Base-by-base conservation (phyloP, 2,888 invertebrate species). In the Yponomeuta sedellus region DNA sequence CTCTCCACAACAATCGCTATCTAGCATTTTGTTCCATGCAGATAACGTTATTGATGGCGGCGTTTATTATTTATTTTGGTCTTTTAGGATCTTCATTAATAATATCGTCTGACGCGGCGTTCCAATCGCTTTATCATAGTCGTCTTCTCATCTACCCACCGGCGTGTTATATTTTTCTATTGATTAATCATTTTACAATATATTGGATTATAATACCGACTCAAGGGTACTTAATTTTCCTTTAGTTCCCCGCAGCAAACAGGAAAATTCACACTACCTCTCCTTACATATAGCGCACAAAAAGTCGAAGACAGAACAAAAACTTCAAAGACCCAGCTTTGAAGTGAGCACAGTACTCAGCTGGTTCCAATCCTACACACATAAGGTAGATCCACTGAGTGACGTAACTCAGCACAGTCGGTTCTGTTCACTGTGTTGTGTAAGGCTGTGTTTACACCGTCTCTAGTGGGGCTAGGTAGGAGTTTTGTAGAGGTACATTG, bases 1-100 rank as follows among this genome's bases (percentile, higher is more conserved):
- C 74, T 79, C 72, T 76, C 73, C 75, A 81, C 71, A 79, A 77
- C 77, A 77, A 77, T 78, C 75, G 70, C 72, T 73, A 63, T 63
- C 63, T 28, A 63, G 5, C 34, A 44, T 22, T 63, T 44, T 44
- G 63, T 44, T 63, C 12, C 44, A 16, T 44, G 16, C 61, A 12
- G 61, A 61, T 25, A 61, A 28, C 16, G 25, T 34, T 16, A 52
- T 12, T 12, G 16, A 16, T 16, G 44, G 44, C 12, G 44, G 44
- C 44, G 44, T 52, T 34, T 19, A 58, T 20, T 58, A 20, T 58
- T 58, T 58, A 58, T 22, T 58, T 58, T 58, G 20, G 59, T 22
- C 59, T 59, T 20, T 59, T 25, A 59, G 25, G 12, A 57, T 3
- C 57, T 57, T n/a, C n/a, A n/a, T n/a, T 57, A 19, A 3, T 3